Percentiles rank a stretch among this genome's conserved stretches.
phyloP scores from a whole-genome alignment of 2,113 vertebrate species.

The Ciconia stormi region DNA sequence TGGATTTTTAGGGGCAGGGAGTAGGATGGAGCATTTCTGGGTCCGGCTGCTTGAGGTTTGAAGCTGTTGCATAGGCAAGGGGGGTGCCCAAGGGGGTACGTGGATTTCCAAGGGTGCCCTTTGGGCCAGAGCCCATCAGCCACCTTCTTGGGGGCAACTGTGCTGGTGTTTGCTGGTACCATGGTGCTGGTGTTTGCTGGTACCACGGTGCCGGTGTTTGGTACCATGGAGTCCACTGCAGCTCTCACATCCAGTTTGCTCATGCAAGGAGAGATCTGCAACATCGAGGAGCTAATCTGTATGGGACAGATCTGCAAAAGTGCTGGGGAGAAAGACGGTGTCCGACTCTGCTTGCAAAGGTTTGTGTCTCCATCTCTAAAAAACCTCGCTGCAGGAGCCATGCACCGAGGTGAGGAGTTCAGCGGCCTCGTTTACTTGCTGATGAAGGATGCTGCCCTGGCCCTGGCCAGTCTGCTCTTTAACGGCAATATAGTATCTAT shows the following conservation, averaged over 20 bases:
- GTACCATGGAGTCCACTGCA: neutral
- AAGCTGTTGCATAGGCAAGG: neutral
- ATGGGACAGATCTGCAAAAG: neutral
- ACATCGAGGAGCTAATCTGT: neutral
- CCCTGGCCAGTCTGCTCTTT: slow-evolving; percentile 18
- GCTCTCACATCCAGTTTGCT: neutral
- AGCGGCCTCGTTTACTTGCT: neutral
- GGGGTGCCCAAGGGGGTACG: neutral
- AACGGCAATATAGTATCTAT: slow-evolving; percentile 25
- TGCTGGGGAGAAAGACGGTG: neutral
- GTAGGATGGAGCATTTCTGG: neutral
- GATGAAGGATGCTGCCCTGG: slow-evolving; percentile 20
- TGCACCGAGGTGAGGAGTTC: neutral
- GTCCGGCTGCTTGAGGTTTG: neutral
- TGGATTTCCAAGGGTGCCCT: neutral
- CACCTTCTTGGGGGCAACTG: neutral
- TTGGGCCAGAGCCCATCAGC: neutral
- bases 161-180: neutral
- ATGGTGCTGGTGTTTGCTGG: neutral
- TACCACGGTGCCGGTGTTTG: neutral
- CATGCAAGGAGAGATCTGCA: neutral
- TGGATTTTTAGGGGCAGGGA: neutral
- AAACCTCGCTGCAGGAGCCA: neutral
- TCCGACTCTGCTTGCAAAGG: neutral
- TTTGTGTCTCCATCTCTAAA: neutral